Percentiles rank a stretch among this genome's conserved stretches.
Conservation (phyloP, 2,888 invertebrate genomes). For the Dioctria rufipes region DNA sequence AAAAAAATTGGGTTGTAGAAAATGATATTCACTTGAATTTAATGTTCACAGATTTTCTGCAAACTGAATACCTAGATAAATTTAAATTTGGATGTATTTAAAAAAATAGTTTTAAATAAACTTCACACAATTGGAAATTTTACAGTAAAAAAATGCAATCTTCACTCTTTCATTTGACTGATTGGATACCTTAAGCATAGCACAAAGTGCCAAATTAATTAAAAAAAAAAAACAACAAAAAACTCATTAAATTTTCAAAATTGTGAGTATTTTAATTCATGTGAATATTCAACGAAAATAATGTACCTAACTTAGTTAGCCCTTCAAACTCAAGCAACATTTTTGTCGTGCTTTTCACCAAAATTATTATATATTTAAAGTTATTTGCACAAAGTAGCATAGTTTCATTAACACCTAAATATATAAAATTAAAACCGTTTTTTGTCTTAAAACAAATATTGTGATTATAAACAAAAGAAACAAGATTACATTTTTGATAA, state of each 20-base stretch:
- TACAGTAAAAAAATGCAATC: too few relatives aligned
- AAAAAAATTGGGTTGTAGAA: neutral
- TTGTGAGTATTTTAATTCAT: slow-evolving; percentile 30
- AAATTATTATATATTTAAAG: neutral
- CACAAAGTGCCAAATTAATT: slow-evolving; percentile 33
- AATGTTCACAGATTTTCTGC: slow-evolving; percentile 7
- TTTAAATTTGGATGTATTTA: too few relatives aligned
- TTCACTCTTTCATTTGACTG: too few relatives aligned
- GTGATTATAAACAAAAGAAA: slow-evolving; percentile 16
- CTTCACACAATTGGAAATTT: too few relatives aligned
- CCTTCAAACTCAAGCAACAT: slow-evolving; percentile 1
- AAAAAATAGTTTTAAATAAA: too few relatives aligned
- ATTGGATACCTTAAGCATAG: neutral
- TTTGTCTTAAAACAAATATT: slow-evolving; percentile 35
- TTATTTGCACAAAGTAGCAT: slow-evolving; percentile 33
- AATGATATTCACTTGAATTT: slow-evolving; percentile 35
- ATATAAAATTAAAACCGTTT: slow-evolving; percentile 10
- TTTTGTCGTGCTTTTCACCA: slow-evolving; percentile 41
- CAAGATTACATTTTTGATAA: slow-evolving; percentile 37
- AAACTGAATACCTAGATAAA: slow-evolving; percentile 1
- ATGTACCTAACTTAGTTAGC: slow-evolving; percentile 30
- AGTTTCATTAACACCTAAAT: slow-evolving; percentile 23
- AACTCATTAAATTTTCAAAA: neutral
- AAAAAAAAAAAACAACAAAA: neutral
- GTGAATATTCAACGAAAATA: slow-evolving; percentile 30